A percentile compares a stretch with the other conserved stretches of the same genome.
These are phyloP conservation scores for Hycleus cichorii DNA, from an alignment of 1,140 invertebrate genomes.

Conservation along the genomic window DNA sequence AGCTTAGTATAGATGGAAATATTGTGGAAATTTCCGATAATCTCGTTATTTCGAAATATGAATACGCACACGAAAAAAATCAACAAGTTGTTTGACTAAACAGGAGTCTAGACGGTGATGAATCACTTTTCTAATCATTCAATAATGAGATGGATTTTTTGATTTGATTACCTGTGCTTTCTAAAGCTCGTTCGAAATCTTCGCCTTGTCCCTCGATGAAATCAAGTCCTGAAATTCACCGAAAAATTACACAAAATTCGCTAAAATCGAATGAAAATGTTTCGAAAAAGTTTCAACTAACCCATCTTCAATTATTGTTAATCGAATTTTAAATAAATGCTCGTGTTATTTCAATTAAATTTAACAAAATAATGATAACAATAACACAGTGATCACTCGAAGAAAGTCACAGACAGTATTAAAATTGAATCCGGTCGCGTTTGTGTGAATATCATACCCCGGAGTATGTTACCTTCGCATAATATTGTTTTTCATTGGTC, in stretches of 20 bases:
- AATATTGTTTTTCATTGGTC: constrained; percentile 25
- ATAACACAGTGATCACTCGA: constrained; percentile 10
- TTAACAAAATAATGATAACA: not conserved
- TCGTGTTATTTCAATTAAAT: not conserved
- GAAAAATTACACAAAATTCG: constrained; percentile 15
- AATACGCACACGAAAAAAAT: too few species aligned
- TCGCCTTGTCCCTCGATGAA: constrained; percentile 61
- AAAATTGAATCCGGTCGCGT: constrained; percentile 19
- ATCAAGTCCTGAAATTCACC: constrained; percentile 51
- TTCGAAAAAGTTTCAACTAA: constrained; percentile 5
- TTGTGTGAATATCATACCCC: constrained; percentile 27
- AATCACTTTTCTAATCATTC: too few species aligned
- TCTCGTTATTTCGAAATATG: too few species aligned
- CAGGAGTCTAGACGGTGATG: too few species aligned
- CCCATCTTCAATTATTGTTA: constrained; percentile 5
- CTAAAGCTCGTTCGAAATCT: constrained; percentile 63
- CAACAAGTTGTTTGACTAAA: too few species aligned
- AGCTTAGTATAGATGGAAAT: too few species aligned
- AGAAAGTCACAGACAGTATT: constrained; percentile 20
- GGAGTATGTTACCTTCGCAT: constrained; percentile 31
- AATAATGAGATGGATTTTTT: too few species aligned
- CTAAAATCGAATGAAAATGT: constrained; percentile 1
- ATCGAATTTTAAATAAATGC: not conserved
- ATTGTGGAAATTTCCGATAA: not conserved
- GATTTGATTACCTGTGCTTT: constrained; percentile 53